Evolutionary conservation across 1,140 invertebrate genomes (phyloP), one percentile per base, ranked within the genome.

Genomic region (Melitaea cinxia): DNA sequence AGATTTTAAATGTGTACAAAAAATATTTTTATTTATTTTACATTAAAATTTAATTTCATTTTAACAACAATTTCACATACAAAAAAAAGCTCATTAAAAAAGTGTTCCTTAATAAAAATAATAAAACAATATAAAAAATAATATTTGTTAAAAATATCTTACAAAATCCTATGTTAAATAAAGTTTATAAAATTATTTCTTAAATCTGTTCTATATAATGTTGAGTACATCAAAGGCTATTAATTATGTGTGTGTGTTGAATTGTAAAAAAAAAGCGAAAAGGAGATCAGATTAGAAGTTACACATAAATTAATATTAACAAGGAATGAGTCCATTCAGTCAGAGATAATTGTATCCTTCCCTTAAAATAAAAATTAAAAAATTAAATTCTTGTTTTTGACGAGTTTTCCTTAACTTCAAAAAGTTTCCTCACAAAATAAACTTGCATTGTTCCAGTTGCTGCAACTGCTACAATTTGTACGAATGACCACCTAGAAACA

Each of bases 351-450:
- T 57, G 42, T 58, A 15, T 58, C 23, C 6, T 53, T 23, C 23
- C 10, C n/a, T 54, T 9, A 26, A 1, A 14, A 28, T 12, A 26
- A 15, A 30, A 21, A 35, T 1, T 37, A 21, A 28, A 26, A 15
- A 33, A 49, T 71, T 54, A 94, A 66, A 94, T 94, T 58, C 93
- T 91, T 19, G 92, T 92, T 75, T 92, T 94, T 4, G 93, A 93
- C 14, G 92, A 91, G 59, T 93, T 93, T n/a, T 93, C 92, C 79
- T 95, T 95, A 0, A 94, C 93, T 69, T 97, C 95, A 84, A 98
- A 98, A 1, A 98, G 91, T 91, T 96, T 96, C 68, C 95, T 93
- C 7, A 98, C 95, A 90, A 98, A 98, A 82, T 95, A 97, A 0
- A 98, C 96, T 92, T 98, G 96, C 28, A 96, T 74, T 10, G 93